Conservation (phyloP, 2,113 vertebrate genomes). For the Eulemur rufifrons region DNA sequence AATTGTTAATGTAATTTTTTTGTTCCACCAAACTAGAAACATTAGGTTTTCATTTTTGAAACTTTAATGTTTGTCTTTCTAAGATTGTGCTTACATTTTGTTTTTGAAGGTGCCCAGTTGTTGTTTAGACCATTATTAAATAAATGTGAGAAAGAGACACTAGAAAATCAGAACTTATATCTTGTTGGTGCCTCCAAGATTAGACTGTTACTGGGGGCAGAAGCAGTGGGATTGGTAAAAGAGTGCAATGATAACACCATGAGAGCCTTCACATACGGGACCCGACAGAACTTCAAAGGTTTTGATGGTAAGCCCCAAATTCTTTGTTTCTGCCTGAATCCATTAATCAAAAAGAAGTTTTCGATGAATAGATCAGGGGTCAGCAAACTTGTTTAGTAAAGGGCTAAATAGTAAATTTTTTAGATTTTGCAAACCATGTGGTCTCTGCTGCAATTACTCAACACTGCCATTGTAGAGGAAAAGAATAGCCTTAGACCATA, state of each 20-base stretch:
- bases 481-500: background rate
- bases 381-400: background rate
- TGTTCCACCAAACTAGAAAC: background rate
- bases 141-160: slow-evolving; percentile 77
- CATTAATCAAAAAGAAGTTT: background rate
- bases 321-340: background rate
- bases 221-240: slow-evolving; percentile 93
- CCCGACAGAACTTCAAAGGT: slow-evolving; percentile 90
- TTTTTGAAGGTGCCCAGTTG: slow-evolving; percentile 91
- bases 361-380: background rate
- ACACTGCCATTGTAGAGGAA: background rate
- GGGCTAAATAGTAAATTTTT: background rate
- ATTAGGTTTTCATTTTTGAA: background rate
- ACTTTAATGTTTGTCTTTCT: background rate
- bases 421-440: background rate
- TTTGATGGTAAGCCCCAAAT: slow-evolving; percentile 87
- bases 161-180: slow-evolving; percentile 87
- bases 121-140: slow-evolving; percentile 88
- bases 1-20: slow-evolving; percentile 15
- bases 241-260: slow-evolving; percentile 93
- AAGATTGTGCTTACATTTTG: slow-evolving; percentile 39
- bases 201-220: slow-evolving; percentile 92
- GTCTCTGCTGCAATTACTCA: background rate
- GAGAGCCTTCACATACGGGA: slow-evolving; percentile 91
- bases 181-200: slow-evolving; percentile 90